Percentiles rank a stretch among this genome's conserved stretches.
Conservation (phyloP, 2,888 invertebrate species). For the Orthosia gracilis region DNA sequence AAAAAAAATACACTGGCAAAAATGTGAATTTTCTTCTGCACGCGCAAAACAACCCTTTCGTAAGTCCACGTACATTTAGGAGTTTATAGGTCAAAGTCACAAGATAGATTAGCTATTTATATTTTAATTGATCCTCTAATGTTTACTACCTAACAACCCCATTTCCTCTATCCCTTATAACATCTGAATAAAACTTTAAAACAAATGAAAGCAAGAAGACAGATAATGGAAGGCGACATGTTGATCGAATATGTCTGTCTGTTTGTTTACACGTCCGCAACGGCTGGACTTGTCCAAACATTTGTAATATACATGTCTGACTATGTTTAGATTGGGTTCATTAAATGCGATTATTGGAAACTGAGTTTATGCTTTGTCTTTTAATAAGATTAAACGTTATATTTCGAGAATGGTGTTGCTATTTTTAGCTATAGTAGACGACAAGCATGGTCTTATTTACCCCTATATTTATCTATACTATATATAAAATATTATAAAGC, state of each 20-base stretch:
- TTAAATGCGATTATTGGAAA: conserved; percentile 55
- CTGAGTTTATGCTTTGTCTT: conserved; percentile 21
- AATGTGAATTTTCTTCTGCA: too few species aligned
- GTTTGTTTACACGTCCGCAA: conserved; percentile 60
- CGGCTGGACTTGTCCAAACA: conserved; percentile 56
- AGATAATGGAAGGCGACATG: conserved; percentile 57
- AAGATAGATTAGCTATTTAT: background rate
- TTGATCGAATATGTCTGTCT: conserved; percentile 51
- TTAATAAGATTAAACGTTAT: conserved; percentile 10
- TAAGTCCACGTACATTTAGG: too few species aligned
- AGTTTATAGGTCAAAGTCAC: too few species aligned
- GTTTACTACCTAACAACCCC: too few species aligned
- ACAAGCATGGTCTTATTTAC: background rate
- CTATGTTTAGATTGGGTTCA: conserved; percentile 54
- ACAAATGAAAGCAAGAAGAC: conserved; percentile 38
- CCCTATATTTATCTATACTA: too few species aligned
- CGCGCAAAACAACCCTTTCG: too few species aligned
- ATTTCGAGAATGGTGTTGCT: background rate
- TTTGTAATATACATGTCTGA: conserved; percentile 58
- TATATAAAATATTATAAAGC: too few species aligned
- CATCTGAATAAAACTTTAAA: conserved; percentile 30
- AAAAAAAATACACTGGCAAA: too few species aligned
- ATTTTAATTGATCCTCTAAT: background rate
- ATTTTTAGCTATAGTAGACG: background rate
- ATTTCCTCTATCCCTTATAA: conserved; percentile 21